Evolutionary conservation across 2,797 vertebrate genomes (phyloP), one percentile per base, ranked within the genome.

Genomic region (Acanthopagrus latus): DNA sequence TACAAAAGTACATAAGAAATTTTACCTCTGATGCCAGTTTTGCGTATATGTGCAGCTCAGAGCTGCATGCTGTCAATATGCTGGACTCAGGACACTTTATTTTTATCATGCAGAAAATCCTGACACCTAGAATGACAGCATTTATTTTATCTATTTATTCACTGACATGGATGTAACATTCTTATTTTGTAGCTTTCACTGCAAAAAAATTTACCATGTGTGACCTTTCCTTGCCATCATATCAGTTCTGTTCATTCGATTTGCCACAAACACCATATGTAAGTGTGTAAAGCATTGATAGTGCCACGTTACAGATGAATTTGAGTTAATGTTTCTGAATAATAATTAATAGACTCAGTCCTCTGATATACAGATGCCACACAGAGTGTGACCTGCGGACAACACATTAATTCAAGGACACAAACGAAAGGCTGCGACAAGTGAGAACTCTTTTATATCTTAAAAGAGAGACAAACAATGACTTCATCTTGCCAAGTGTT

Each of bases 401-500:
- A 80, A 67, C 72, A 57, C 5, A 21, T 67, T 56, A 62, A 65
- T 55, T 64, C 54, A 71, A 75, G 58, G 60, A 70, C 60, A 58
- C 29, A 44, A 70, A 77, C 46, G 16, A 83, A 83, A 69, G n/a
- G 51, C 58, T 72, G 17, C 3, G 66, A 71, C 12, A 38, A 79
- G 44, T 41, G 41, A 75, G 58, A 77, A 38, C 50, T 57, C 52
- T 76, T 59, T 88, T 29, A 46, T 55, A 64, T 78, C 77, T 83
- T 56, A 47, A 70, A 86, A 86, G 65, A 56, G 48, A 84, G 69
- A 85, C 75, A 86, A 91, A 92, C 89, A 92, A 86, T 91, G 82
- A 84, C 85, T 84, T 85, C 80, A 91, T 90, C 64, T 81, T 73
- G 38, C 63, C 79, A 81, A 82, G 66, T 91, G 85, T 88, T 93